These are phyloP conservation scores for Nephila pilipes DNA, from an alignment of 1,140 invertebrate genomes.

Conservation along the genomic window DNA sequence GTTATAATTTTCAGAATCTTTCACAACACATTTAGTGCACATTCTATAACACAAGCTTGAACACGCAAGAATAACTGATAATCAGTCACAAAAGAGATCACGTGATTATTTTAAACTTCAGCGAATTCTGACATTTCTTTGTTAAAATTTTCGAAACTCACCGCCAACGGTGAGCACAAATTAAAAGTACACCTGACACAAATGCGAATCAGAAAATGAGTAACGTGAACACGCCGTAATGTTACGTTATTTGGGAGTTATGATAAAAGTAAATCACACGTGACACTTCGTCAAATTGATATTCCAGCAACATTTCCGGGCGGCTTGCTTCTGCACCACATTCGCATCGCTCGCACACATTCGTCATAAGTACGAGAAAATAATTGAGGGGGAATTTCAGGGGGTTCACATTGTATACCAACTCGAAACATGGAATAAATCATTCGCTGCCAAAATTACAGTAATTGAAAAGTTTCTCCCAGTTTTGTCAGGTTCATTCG, in stretches of 20 bases:
- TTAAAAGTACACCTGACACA: not conserved
- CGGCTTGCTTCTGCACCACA: not conserved
- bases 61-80: too few relatives aligned
- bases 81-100: too few relatives aligned
- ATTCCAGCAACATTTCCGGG: not conserved
- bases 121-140: too few relatives aligned
- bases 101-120: too few relatives aligned
- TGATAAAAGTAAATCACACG: not conserved
- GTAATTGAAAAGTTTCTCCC: slow-evolving; percentile 62
- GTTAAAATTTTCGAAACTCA: not conserved
- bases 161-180: not conserved
- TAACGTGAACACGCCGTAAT: not conserved
- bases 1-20: too few relatives aligned
- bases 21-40: too few relatives aligned
- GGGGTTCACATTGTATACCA: not conserved
- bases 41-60: too few relatives aligned
- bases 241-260: not conserved
- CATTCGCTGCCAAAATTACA: slow-evolving; percentile 47
- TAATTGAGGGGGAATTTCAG: not conserved
- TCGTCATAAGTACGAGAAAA: slow-evolving; percentile 5
- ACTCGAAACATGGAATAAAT: slow-evolving; percentile 46
- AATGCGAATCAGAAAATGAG: not conserved
- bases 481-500: slow-evolving; percentile 23
- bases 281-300: slow-evolving; percentile 12
- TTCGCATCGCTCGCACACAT: not conserved